Base-by-base conservation (phyloP, 2,888 invertebrate species). In the Amaurobius ferox region DNA sequence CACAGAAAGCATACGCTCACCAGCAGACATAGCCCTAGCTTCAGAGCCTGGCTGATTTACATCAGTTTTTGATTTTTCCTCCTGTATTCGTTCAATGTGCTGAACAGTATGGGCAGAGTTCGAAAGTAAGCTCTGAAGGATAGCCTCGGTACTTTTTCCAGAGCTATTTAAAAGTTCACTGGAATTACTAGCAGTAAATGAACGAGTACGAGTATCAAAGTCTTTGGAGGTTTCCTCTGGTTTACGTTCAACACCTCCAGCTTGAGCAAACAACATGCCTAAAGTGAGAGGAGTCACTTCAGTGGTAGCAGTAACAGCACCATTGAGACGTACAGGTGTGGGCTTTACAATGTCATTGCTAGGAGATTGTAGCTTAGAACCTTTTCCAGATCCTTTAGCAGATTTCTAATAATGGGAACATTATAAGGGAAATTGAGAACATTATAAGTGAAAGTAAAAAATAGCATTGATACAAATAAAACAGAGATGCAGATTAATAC, bases 41-140 rank as follows among this genome's bases (percentile, higher is more conserved):
- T 32, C 71, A 1, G 26, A 28, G 16, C 6, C 23, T 44, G n/a
- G 9, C 19, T 6, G 13, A 55, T 55, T 55, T 6, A 3, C 19
- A 44, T 32, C 40, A 23, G 5, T 67, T 39, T 73, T 64, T 5
- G 67, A 35, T 48, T 61, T 66, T 30, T 40, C 35, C 19, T 39
- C 35, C 28, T 79, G 76, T 29, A 39, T 30, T 30, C 29, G 44
- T 90, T 97, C 97, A 90, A 97, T 95, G 90, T 97, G 96, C 91
- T 97, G 97, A 0, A 96, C 94, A 78, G 94, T 94, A 90, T 95
- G 95, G 16, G 95, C 96, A 0, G 96, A 96, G 90, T 95, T 94
- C 44, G 96, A 96, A 94, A 96, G 95, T 35, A 96, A 93, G 88
- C 95, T 94, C 90, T 95, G 95, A 40, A 96, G 92, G 16, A 95